Percentiles rank a stretch among this genome's conserved stretches.
Evolutionary conservation across 1,140 invertebrate species (phyloP).

Genomic region (Gryon sp.): DNA sequence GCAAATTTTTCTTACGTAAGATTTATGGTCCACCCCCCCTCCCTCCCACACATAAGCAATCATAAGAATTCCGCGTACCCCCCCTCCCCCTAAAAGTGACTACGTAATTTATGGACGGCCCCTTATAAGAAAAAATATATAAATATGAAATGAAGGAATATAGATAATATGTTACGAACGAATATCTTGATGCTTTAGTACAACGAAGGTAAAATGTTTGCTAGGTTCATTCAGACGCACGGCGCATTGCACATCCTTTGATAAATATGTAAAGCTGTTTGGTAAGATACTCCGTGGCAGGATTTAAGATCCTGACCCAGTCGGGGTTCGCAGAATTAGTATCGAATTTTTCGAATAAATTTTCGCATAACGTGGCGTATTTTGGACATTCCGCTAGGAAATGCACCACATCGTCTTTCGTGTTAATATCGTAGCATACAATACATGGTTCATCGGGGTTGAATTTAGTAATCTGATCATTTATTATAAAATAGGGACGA

Average conservation of each 20-base stretch:
- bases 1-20: no score
- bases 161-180: no score
- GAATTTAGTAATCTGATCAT: neutral
- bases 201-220: neutral
- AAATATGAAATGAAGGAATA: neutral
- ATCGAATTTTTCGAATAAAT: neutral
- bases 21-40: no score
- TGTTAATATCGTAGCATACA: conserved; percentile 1
- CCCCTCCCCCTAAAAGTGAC: no score
- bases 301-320: neutral
- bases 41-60: no score
- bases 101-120: no score
- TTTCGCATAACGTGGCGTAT: neutral
- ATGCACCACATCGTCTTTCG: neutral
- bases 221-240: no score
- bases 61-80: no score
- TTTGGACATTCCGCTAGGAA: conserved; percentile 4
- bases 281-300: neutral
- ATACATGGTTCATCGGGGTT: neutral
- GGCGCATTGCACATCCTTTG: no score
- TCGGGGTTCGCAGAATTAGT: neutral
- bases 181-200: no score
- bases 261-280: neutral
- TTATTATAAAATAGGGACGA: neutral
- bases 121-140: no score